phyloP scores from a whole-genome alignment of 2,888 invertebrate genomes.

The Trissoscelio sp. region DNA sequence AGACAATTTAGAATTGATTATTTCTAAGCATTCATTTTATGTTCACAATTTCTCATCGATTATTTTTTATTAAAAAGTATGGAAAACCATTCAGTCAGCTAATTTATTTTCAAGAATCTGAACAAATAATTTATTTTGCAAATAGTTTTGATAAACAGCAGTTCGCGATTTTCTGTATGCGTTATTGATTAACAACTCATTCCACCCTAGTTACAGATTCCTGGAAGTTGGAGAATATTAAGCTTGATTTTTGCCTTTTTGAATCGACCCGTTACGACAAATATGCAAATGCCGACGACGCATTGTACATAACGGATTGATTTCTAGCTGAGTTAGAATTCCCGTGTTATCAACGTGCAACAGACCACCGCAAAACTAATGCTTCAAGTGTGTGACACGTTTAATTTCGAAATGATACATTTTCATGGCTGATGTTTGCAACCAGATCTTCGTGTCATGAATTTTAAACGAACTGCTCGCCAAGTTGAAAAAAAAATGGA shows the following conservation, averaged over 20 bases:
- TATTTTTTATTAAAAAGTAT: no score
- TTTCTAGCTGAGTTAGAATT: neutral
- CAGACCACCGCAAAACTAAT: conserved; percentile 33
- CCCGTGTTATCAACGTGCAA: conserved; percentile 24
- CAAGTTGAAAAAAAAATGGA: conserved; percentile 25
- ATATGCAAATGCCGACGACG: neutral
- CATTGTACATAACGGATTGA: conserved; percentile 23
- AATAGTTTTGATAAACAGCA: no score
- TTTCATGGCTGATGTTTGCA: conserved; percentile 13
- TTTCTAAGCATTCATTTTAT: no score
- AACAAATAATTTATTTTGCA: no score
- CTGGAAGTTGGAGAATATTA: conserved; percentile 1
- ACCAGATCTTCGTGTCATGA: conserved; percentile 27
- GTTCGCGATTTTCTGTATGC: neutral
- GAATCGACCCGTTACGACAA: conserved; percentile 2
- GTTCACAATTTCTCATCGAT: no score
- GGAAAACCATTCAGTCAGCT: no score
- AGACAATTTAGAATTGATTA: no score
- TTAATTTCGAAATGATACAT: conserved; percentile 29
- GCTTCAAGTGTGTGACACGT: conserved; percentile 31
- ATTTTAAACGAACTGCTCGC: conserved; percentile 21
- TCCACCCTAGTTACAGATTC: conserved; percentile 35
- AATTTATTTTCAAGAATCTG: no score
- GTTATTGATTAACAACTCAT: conserved; percentile 43
- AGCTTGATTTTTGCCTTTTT: conserved; percentile 15